Base-by-base conservation (phyloP, 1,140 invertebrate species). In the Drosophila subobscura region DNA sequence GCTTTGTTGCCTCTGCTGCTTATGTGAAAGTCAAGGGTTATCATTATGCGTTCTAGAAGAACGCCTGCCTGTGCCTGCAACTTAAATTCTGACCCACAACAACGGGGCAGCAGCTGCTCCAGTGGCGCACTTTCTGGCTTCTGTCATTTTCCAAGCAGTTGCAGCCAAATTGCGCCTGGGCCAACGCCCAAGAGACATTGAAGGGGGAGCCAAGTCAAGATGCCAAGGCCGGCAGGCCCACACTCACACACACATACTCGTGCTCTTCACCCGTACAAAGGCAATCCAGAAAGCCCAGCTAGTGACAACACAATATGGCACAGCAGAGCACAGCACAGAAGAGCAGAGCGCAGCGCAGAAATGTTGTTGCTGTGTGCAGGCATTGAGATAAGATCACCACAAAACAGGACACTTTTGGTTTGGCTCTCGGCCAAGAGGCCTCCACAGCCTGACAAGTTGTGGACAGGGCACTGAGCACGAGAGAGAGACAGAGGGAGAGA, bases 21-120 rank as follows among this genome's bases (percentile, higher is more conserved):
- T 83, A 79, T 79, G 79, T 57, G 80, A 85, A 72, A 79, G 63
- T 84, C 72, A 85, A 85, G 76, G 72, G 80, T 85, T 85, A 84
- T 77, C 80, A 85, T 84, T 79, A 83, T 84, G 75, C 61, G 79
- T 57, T 58, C 55, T 56, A 60, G 79, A 76, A 37, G 33, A 12
- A 4, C 33, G 33, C 33, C 33, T 37, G 8, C 33, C 33, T 72
- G 65, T 40, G 50, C 37, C 42, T 64, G 54, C 50, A 72, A 59
- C 56, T 79, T 72, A 80, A 76, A 80, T 68, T 68, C 64, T 70
- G 66, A 70, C 66, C 66, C 66, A 70, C 66, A 68, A 70, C 66
- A 70, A 70, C 63, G 64, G 61, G 70, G 51, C 51, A 74, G 40
- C 71, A 74, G 46, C 70, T 72, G 70, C 63, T 58, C 1, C 47